Conservation (phyloP, 2,113 vertebrate genomes). For the Rostratula benghalensis region DNA sequence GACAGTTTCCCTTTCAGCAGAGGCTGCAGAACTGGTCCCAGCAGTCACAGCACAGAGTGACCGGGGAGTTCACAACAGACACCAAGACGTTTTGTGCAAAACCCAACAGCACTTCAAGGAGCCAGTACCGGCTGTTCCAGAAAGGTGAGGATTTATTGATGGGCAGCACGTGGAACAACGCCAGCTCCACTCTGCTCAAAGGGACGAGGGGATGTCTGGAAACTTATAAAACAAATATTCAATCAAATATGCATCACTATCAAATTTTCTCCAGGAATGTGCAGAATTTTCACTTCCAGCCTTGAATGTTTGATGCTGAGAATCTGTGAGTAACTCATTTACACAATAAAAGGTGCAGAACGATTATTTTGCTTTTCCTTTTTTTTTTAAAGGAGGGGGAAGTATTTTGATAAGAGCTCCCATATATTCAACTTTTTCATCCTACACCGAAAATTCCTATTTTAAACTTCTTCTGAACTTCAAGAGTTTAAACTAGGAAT, state of each 20-base stretch:
- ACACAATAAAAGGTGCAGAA: slow-evolving; percentile 43
- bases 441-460: background rate
- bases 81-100: rapidly evolving
- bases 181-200: slow-evolving; percentile 33
- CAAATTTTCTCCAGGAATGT: slow-evolving; percentile 26
- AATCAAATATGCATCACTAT: slow-evolving; percentile 57
- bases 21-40: background rate
- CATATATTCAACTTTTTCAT: background rate
- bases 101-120: background rate
- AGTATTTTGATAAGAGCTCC: slow-evolving; percentile 4
- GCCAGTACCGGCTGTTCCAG: background rate
- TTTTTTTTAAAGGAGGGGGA: background rate
- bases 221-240: slow-evolving; percentile 57
- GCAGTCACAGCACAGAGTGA: rapidly evolving
- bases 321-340: slow-evolving; percentile 43
- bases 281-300: background rate
- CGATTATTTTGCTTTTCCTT: background rate
- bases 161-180: background rate
- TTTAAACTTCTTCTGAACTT: slow-evolving; percentile 18
- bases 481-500: background rate
- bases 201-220: background rate
- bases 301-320: slow-evolving; percentile 42
- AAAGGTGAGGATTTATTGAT: background rate
- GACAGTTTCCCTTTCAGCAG: background rate
- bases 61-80: background rate